Percentiles rank a stretch among this genome's conserved stretches.
phyloP scores from a whole-genome alignment of 2,113 vertebrate genomes.

The Psilopsiagon aurifrons region DNA sequence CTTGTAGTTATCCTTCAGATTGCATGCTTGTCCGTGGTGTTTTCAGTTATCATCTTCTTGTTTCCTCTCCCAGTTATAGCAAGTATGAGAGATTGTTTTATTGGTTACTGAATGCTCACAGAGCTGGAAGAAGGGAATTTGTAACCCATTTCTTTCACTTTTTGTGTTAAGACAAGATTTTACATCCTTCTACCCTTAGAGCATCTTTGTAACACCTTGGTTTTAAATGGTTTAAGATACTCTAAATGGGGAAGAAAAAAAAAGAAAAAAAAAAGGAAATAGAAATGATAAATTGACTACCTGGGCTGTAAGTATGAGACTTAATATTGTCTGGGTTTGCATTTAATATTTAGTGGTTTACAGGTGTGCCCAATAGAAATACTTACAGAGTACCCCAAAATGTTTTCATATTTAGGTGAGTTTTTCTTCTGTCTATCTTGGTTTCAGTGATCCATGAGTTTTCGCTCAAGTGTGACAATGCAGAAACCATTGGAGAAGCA shows the following conservation, averaged over 20 bases:
- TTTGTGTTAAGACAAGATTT: background rate
- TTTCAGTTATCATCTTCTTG: background rate
- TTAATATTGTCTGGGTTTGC: background rate
- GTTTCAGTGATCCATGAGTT: background rate
- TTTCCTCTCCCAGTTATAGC: background rate
- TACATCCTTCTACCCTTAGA: background rate
- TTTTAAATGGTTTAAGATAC: background rate
- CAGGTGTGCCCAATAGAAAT: background rate
- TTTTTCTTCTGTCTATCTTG: background rate
- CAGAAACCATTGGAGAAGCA: background rate
- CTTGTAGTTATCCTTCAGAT: background rate
- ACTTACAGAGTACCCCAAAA: background rate
- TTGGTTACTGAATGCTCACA: background rate
- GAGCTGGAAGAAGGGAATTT: background rate
- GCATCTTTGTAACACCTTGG: background rate
- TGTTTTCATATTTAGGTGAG: background rate
- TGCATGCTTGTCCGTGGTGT: background rate
- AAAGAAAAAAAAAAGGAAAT: background rate
- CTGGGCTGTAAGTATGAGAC: background rate
- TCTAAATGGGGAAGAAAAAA: background rate
- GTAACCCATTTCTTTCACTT: background rate
- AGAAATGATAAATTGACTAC: background rate
- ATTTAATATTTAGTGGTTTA: background rate
- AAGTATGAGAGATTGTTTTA: background rate
- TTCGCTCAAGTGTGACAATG: background rate